phyloP scores from a whole-genome alignment of 92 coral and sea anemone species.

The Paragorgia papillata region DNA sequence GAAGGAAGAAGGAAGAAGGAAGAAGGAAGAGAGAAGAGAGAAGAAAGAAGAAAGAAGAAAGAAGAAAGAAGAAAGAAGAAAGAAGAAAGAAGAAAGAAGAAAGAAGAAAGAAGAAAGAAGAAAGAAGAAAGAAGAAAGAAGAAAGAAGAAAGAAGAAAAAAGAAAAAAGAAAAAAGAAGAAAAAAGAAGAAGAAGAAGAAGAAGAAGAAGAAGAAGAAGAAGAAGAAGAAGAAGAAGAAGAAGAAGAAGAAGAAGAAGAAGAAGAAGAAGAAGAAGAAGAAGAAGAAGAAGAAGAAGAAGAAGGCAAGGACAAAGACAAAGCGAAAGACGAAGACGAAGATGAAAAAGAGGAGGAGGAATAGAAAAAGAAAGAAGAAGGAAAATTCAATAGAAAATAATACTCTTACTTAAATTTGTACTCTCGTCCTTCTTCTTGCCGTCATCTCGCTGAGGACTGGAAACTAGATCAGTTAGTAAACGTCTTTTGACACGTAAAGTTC shows the following conservation, averaged over 20 bases:
- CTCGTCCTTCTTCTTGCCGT: slow-evolving; percentile 2
- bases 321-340: background rate
- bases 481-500: slow-evolving; percentile 33
- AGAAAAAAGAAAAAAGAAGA: background rate
- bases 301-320: background rate
- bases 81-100: background rate
- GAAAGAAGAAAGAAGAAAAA: background rate
- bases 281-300: background rate
- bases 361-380: background rate
- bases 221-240: background rate
- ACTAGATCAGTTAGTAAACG: slow-evolving; percentile 14
- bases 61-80: background rate
- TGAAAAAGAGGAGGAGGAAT: background rate
- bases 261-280: background rate
- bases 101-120: background rate
- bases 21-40: slow-evolving; percentile 35
- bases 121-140: background rate
- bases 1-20: background rate
- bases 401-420: background rate
- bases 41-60: background rate
- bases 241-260: background rate
- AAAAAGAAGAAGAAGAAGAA: background rate
- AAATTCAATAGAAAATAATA: background rate
- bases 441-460: slow-evolving; percentile 13
- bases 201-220: background rate